Evolutionary conservation across 1,140 invertebrate species (phyloP).

Genomic region (Watersipora subatra): DNA sequence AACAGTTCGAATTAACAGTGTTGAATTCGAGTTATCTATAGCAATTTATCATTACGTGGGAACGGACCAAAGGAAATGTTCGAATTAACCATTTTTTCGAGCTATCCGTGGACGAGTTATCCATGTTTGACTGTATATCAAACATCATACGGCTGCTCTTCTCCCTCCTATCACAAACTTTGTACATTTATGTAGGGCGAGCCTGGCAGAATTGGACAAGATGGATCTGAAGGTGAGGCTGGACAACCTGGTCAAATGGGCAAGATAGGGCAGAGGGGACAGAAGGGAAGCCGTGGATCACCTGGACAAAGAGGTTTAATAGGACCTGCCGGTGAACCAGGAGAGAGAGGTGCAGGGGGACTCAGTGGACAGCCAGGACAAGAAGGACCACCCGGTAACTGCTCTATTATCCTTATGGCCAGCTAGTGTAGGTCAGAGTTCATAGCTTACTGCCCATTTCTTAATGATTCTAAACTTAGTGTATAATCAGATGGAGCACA

Average conservation of each 20-base stretch:
- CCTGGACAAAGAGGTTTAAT: slow-evolving; percentile 11
- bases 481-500: too few relatives aligned
- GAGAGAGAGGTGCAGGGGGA: slow-evolving; percentile 13
- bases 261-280: neutral
- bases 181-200: too few relatives aligned
- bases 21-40: too few relatives aligned
- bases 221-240: neutral
- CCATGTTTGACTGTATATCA: too few relatives aligned
- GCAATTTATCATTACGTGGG: too few relatives aligned
- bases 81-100: too few relatives aligned
- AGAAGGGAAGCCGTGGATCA: neutral
- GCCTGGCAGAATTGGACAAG: neutral
- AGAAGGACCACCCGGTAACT: slow-evolving; percentile 23
- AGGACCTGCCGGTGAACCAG: slow-evolving; percentile 13
- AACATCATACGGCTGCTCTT: too few relatives aligned
- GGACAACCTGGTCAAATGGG: neutral
- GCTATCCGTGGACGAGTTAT: too few relatives aligned
- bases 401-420: slow-evolving; percentile 7
- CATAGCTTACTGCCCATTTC: too few relatives aligned
- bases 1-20: too few relatives aligned
- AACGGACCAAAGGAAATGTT: too few relatives aligned
- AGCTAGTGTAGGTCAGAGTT: neutral
- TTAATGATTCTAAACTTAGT: neutral
- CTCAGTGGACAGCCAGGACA: slow-evolving; percentile 14
- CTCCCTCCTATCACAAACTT: too few relatives aligned